Evolutionary conservation across 2,797 vertebrate species (phyloP), one percentile per base, ranked within the genome.

Genomic region (Syngnathus acus): DNA sequence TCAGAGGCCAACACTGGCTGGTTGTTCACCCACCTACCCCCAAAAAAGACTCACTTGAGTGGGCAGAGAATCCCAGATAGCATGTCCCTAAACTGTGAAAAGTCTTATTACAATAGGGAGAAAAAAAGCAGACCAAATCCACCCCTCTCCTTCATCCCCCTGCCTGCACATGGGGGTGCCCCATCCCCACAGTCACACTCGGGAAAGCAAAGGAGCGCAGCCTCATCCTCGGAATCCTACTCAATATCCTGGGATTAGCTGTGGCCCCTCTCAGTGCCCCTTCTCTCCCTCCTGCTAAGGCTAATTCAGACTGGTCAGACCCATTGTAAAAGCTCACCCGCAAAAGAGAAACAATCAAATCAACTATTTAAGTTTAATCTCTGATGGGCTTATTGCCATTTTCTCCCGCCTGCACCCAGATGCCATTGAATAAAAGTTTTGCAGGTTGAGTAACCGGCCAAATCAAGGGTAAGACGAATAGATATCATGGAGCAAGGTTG

Each of bases 31-130:
- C 26, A 32, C 26, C 26, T 32, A 32, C 26, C 72, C 68, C 68
- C 42, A 65, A 85, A 85, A 85, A 85, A 85, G 89, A 90, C 86
- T 87, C 90, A 92, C 86, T 91, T 83, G 88, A 91, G 87, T 90
- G 86, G 89, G 71, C 89, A 91, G 84, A 79, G 88, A 87, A 87
- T 86, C 80, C 82, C 68, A 81, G 79, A 87, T 87, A 86, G 88
- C 89, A 87, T 87, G 87, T 81, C 84, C 87, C 85, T 91, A 90
- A 92, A 91, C 89, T 92, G 90, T 91, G 91, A 92, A 91, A 92
- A 91, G 88, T 87, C 81, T 74, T 72, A 51, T 78, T 76, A 92
- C 91, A 91, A 93, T 83, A 76, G 86, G 84, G 68, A 82, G 79
- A 86, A 78, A 84, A n/a, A 9, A n/a, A 9, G 1, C 6, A n/a